Conservation (phyloP, 2,888 invertebrate species). For the Barypeithes pellucidus region DNA sequence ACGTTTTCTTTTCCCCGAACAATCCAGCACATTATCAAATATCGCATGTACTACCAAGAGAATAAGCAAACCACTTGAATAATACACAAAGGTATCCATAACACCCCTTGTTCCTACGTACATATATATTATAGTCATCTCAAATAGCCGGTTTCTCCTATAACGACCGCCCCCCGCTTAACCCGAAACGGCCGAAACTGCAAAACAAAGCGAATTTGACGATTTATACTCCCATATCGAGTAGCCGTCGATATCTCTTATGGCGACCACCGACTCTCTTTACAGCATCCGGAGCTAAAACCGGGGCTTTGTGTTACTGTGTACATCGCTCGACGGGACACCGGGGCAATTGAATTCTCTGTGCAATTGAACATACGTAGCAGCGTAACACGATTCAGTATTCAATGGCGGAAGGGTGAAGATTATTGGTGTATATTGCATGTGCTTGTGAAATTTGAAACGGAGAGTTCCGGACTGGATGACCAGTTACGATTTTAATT, state of each 20-base stretch:
- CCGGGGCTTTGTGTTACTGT: constrained; percentile 33
- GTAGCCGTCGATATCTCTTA: constrained; percentile 49
- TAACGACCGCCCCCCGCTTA: constrained; percentile 42
- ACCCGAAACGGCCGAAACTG: constrained; percentile 42
- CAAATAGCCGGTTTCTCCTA: constrained; percentile 23
- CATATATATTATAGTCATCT: constrained; percentile 29
- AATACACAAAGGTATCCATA: constrained; percentile 10
- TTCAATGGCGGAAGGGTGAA: constrained; percentile 1
- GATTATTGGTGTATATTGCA: constrained; percentile 1
- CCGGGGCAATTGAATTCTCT: constrained; percentile 33
- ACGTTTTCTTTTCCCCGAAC: neutral
- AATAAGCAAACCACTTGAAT: constrained; percentile 1
- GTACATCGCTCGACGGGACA: constrained; percentile 32
- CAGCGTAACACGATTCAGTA: constrained; percentile 20
- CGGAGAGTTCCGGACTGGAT: no score
- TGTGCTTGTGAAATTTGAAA: no score
- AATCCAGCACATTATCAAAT: neutral
- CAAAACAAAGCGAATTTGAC: constrained; percentile 46
- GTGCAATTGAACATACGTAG: constrained; percentile 35
- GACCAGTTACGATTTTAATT: no score
- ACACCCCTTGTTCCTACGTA: constrained; percentile 18
- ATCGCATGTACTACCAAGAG: neutral
- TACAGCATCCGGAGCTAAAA: constrained; percentile 41
- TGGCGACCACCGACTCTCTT: constrained; percentile 45
- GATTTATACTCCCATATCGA: constrained; percentile 49